Conservation (phyloP, 2,797 vertebrate genomes). For the Telmatherina bonti region DNA sequence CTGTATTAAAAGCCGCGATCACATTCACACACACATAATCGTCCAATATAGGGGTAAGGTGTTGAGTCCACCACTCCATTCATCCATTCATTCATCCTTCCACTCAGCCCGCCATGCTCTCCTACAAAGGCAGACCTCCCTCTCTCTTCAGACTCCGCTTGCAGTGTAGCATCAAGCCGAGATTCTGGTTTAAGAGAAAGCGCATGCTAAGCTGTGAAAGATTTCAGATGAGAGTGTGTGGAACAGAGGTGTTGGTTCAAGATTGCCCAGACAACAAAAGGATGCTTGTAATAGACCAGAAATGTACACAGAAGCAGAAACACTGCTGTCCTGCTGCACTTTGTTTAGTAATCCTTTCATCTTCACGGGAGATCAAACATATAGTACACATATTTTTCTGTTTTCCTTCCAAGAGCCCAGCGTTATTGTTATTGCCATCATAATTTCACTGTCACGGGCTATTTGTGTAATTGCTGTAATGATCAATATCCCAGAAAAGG, state of each 20-base stretch:
- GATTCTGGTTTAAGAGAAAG: conserved; percentile 51
- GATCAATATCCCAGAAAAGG: conserved; percentile 28
- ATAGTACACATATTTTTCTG: conserved; percentile 32
- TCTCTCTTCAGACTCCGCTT: conserved; percentile 27
- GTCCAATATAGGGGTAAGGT: conserved; percentile 50
- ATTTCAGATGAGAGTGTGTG: conserved; percentile 64
- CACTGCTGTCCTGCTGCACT: conserved; percentile 37
- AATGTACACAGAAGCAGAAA: conserved; percentile 42
- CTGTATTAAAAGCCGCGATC: conserved; percentile 68
- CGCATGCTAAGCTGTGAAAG: conserved; percentile 30
- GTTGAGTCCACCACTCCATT: conserved; percentile 42
- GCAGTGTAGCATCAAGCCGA: conserved; percentile 49
- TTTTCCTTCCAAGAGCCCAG: conserved; percentile 29
- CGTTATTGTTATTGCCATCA: conserved; percentile 44
- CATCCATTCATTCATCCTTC: conserved; percentile 37
- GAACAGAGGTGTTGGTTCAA: conserved; percentile 20
- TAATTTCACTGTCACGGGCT: conserved; percentile 32
- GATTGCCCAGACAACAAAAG: conserved; percentile 20
- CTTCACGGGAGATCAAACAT: conserved; percentile 42
- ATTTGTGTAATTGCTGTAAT: conserved; percentile 24
- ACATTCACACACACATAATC: conserved; percentile 59
- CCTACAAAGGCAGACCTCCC: background rate
- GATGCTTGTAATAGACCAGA: conserved; percentile 45
- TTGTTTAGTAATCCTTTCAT: conserved; percentile 33
- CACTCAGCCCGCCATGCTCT: background rate